phyloP scores from a whole-genome alignment of 2,797 vertebrate genomes.

The Monodelphis domestica region DNA sequence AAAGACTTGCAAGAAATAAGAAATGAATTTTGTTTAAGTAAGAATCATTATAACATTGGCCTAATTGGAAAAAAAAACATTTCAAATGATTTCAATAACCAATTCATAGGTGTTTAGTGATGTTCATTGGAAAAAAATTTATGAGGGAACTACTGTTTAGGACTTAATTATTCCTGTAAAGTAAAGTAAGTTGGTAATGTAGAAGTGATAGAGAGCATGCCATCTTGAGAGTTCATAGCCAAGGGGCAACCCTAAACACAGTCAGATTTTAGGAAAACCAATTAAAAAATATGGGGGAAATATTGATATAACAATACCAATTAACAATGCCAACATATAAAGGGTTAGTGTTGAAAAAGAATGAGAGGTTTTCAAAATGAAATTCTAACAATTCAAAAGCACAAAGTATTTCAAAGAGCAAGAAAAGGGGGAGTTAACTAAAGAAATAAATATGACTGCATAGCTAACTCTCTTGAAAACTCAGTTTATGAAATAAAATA shows the following conservation, averaged over 20 bases:
- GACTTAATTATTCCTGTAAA: not conserved
- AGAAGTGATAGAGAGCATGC: not conserved
- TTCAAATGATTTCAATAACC: not conserved
- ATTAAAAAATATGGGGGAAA: not conserved
- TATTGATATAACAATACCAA: not conserved
- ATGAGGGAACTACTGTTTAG: not conserved
- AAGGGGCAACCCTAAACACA: too few relatives aligned
- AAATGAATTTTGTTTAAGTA: not conserved
- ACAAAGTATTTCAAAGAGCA: not conserved
- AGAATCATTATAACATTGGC: not conserved
- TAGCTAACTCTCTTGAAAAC: not conserved
- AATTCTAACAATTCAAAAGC: not conserved
- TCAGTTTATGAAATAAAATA: not conserved
- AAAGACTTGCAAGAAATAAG: too few relatives aligned
- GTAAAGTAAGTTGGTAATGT: not conserved
- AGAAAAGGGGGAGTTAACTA: not conserved
- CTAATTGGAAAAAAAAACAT: not conserved
- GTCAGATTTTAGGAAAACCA: not conserved
- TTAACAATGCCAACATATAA: too few relatives aligned
- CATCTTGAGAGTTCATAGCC: not conserved
- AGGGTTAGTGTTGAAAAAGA: not conserved
- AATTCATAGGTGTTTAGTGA: not conserved
- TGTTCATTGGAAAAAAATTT: not conserved
- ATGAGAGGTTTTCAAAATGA: not conserved
- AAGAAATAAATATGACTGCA: not conserved